Conservation (phyloP, 2,888 invertebrate genomes). For the Augiades crinisus region DNA sequence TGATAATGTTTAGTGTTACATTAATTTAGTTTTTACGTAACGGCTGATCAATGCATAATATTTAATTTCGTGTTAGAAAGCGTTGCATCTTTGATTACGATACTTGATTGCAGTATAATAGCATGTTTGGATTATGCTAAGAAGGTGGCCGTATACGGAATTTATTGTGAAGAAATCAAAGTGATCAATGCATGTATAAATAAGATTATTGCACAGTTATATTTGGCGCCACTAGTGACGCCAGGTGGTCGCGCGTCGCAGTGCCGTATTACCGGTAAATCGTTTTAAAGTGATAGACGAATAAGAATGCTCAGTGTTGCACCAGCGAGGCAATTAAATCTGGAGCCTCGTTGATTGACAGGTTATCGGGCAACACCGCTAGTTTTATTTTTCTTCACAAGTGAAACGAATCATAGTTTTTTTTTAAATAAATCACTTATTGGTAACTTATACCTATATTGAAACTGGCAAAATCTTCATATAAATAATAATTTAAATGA, state of each 20-base stretch:
- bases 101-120: constrained; percentile 31
- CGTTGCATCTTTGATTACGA: constrained; percentile 21
- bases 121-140: constrained; percentile 32
- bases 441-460: no score
- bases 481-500: no score
- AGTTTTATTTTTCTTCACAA: constrained; percentile 26
- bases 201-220: constrained; percentile 39
- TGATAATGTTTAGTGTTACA: constrained; percentile 52
- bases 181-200: constrained; percentile 31
- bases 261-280: constrained; percentile 46
- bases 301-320: constrained; percentile 28
- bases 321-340: constrained; percentile 40
- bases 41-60: constrained; percentile 19
- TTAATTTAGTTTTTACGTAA: constrained; percentile 55
- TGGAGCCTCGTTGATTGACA: constrained; percentile 44
- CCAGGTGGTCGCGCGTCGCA: constrained; percentile 52
- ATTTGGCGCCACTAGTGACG: constrained; percentile 52
- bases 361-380: constrained; percentile 41
- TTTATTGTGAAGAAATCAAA: constrained; percentile 33
- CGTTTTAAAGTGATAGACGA: constrained; percentile 33
- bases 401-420: background rate
- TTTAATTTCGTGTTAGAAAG: constrained; percentile 22
- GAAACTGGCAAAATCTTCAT: no score
- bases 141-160: constrained; percentile 11
- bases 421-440: background rate